Base-by-base conservation (phyloP, 2,888 invertebrate genomes). In the Hetaerina titia region DNA sequence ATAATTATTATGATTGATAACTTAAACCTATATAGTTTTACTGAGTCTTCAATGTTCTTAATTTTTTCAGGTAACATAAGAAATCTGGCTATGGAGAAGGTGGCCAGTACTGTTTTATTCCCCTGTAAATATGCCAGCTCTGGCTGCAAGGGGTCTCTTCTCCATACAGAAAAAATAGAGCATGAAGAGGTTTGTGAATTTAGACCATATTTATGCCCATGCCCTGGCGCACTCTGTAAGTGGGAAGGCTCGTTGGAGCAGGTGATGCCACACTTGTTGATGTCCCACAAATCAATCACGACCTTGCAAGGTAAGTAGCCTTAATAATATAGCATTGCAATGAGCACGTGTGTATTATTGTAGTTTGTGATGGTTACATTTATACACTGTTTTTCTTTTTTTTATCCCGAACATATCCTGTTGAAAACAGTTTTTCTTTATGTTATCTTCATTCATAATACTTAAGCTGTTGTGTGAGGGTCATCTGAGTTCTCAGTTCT, bases 51-150 rank as follows among this genome's bases (percentile, higher is more conserved):
- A 31, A 94, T 56, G 89, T 45, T 95, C 92, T 95, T 94, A 74
- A 95, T 63, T 92, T 95, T 96, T 95, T 9, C 96, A 98, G 98
- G 98, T 95, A 99, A 99, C 97, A 99, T 99, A 96, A 98, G 99
- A 96, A 99, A 99, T 97, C 97, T 99, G 96, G 99, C 99, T 64
- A 99, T 99, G 99, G 99, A 99, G 96, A 99, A 99, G 97, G 99
- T 99, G 74, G 99, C 99, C 87, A 98, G 99, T 96, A 99, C 99
- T 96, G 99, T 99, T 90, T 98, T 99, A 98, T 99, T 99, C 96
- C 99, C 99, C 0, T 99, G 99, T 97, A 99, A 99, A 97, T 99
- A 99, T 97, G 98, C 99, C 95, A 98, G 98, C 96, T 99, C 99
- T 95, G 99, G 99, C 94, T 99, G 99, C 97, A 98, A 98, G 31